Base-by-base conservation (phyloP, 2,888 invertebrate genomes). In the Drosophila prolongata region DNA sequence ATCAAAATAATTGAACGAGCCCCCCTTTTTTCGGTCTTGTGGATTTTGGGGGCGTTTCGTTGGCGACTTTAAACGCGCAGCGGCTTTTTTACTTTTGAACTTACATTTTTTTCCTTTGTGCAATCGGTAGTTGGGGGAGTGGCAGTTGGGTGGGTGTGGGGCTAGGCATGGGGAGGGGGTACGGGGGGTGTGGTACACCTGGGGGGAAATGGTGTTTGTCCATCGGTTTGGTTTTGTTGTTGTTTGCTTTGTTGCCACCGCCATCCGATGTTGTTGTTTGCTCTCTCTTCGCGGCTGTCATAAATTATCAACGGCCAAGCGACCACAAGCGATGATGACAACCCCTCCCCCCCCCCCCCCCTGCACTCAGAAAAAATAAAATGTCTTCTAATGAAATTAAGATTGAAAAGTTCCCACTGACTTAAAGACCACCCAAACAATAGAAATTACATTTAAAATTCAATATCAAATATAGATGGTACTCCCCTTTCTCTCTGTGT, bases 81-180 rank as follows among this genome's bases (percentile, higher is more conserved):
- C 82, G 82, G 86, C 83, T 59, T 88, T 83, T 82, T 69, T 55
- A 74, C 77, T 72, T 88, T 88, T 86, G 86, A 82, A 82, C 88
- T 81, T 76, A 69, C 50, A 37, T 11, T 68, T 57, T 49, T 52
- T n/a, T 40, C 16, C 16, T 52, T 49, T 16, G 16, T 13, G 49
- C 8, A 30, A 52, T 49, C 34, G 49, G 49, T 16, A 34, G 38
- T 34, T 19, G 13, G 37, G 68, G 66, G 42, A 24, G 55, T 24
- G 37, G 14, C 5, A 9, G 27, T n/a, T 30, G 46, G 16, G 57
- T 49, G 37, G 34, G 14, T 11, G 30, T 30, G 30, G 30, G 30
- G 30, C 24, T 4, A 24, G 24, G 24, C 3, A 4, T 24, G 24
- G 30, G 8, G 30, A 6, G 6, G 16, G 16, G 16, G 16, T 1